Evolutionary conservation across 1,140 invertebrate genomes (phyloP).

Genomic region (Laodelphax striatellus): DNA sequence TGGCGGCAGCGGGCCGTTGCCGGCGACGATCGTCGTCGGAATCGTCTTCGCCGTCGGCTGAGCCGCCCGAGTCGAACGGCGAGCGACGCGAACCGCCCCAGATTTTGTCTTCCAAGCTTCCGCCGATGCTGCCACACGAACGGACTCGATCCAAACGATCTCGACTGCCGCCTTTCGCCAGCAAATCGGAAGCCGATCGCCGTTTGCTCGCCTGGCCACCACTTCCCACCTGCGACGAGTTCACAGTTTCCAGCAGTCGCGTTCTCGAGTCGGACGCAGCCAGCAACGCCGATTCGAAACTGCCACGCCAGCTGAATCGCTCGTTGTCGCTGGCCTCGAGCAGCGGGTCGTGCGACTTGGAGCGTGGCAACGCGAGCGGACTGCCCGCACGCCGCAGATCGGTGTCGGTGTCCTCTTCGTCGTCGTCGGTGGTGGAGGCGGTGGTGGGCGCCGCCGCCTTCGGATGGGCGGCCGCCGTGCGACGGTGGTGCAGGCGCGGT

Average conservation of each 20-base stretch:
- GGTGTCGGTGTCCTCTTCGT: constrained; percentile 31
- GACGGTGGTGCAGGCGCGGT: constrained; percentile 18
- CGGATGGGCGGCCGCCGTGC: constrained; percentile 31
- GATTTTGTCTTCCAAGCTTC: constrained; percentile 43
- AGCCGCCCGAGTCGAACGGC: constrained; percentile 52
- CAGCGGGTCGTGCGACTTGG: constrained; percentile 65
- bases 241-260: constrained; percentile 46
- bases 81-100: constrained; percentile 46
- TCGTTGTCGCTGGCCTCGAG: constrained; percentile 69
- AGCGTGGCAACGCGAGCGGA: constrained; percentile 50
- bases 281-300: constrained; percentile 76
- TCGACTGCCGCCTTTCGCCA: constrained; percentile 62
- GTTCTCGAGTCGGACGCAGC: constrained; percentile 64
- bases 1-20: constrained; percentile 44
- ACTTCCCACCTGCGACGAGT: constrained; percentile 46
- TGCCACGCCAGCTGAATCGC: constrained; percentile 77
- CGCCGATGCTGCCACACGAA: constrained; percentile 63
- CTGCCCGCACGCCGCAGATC: constrained; percentile 33
- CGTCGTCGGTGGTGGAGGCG: constrained; percentile 62
- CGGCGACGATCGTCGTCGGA: constrained; percentile 45
- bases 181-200: constrained; percentile 61
- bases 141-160: constrained; percentile 61
- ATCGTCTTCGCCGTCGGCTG: constrained; percentile 50
- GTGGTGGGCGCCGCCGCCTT: constrained; percentile 39
- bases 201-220: constrained; percentile 55